These are phyloP conservation scores for Ophion costatus DNA, from an alignment of 2,888 invertebrate species.

Conservation along the genomic window DNA sequence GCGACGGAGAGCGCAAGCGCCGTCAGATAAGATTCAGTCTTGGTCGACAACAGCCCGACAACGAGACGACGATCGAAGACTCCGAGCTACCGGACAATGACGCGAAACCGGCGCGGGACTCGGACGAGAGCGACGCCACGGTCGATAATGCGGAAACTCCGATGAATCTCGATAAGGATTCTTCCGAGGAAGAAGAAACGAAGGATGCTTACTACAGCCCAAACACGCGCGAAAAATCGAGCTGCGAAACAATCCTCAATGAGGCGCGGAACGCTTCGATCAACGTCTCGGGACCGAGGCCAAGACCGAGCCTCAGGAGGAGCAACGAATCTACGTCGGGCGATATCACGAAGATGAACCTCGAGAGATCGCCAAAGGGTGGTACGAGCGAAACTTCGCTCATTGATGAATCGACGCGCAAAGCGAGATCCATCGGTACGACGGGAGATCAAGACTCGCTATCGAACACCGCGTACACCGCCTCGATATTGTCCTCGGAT, in stretches of 20 bases:
- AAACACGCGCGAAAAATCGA: conserved; percentile 65
- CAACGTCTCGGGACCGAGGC: conserved; percentile 72
- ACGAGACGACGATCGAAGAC: conserved; percentile 33
- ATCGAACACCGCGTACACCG: conserved; percentile 66
- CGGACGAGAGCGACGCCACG: background rate
- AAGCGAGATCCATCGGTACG: background rate
- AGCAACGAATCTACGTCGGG: conserved; percentile 62
- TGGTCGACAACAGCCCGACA: conserved; percentile 55
- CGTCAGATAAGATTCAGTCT: conserved; percentile 81
- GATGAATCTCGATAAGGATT: conserved; percentile 53
- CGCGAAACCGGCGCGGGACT: background rate
- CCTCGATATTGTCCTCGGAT: conserved; percentile 72
- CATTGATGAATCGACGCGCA: background rate
- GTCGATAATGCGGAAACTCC: conserved; percentile 41
- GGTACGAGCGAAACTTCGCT: conserved; percentile 1
- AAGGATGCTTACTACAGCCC: conserved; percentile 70
- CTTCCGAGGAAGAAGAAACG: conserved; percentile 19
- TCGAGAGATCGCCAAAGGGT: conserved; percentile 19
- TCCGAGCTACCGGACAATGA: background rate
- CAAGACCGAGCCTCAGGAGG: conserved; percentile 76
- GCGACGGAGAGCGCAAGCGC: conserved; percentile 65
- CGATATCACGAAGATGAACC: conserved; percentile 28
- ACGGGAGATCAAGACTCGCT: conserved; percentile 30
- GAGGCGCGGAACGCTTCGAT: conserved; percentile 63
- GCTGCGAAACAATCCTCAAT: conserved; percentile 69